Conservation (phyloP, 2,888 invertebrate genomes). For the Cataglyphis albicans region DNA sequence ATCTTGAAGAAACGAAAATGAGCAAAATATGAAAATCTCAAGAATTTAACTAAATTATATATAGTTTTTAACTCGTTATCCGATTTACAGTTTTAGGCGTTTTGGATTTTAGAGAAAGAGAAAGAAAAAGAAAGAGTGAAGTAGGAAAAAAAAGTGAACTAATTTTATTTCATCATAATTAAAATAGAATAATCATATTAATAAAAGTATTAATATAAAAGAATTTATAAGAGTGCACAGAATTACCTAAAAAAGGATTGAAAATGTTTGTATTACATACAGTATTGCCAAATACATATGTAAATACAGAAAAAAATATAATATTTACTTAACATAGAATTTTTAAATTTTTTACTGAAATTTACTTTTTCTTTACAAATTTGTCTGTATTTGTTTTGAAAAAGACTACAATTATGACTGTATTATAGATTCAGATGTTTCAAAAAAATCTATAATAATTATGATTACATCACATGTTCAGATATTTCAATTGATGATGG, state of each 20-base stretch:
- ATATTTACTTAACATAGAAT: not conserved
- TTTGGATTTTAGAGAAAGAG: not conserved
- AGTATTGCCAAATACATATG: not conserved
- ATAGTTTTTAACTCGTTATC: not conserved
- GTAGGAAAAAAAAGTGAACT: not conserved
- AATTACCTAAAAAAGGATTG: not conserved
- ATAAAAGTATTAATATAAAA: not conserved
- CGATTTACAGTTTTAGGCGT: not conserved
- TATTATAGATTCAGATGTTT: too few relatives aligned
- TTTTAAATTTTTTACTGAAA: not conserved
- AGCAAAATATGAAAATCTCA: not conserved
- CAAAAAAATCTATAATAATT: too few relatives aligned
- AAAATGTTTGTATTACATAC: not conserved
- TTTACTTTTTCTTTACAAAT: not conserved
- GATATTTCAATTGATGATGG: too few relatives aligned
- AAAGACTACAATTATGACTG: too few relatives aligned
- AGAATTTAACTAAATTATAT: not conserved
- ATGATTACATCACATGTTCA: too few relatives aligned
- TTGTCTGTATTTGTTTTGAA: too few relatives aligned
- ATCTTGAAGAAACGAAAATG: not conserved
- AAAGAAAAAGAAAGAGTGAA: not conserved
- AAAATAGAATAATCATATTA: too few relatives aligned
- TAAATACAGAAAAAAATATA: not conserved
- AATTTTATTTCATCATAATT: not conserved
- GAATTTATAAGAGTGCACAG: not conserved